These are phyloP conservation scores for Salminus brasiliensis DNA, from an alignment of 2,113 vertebrate genomes.

Conservation along the genomic window DNA sequence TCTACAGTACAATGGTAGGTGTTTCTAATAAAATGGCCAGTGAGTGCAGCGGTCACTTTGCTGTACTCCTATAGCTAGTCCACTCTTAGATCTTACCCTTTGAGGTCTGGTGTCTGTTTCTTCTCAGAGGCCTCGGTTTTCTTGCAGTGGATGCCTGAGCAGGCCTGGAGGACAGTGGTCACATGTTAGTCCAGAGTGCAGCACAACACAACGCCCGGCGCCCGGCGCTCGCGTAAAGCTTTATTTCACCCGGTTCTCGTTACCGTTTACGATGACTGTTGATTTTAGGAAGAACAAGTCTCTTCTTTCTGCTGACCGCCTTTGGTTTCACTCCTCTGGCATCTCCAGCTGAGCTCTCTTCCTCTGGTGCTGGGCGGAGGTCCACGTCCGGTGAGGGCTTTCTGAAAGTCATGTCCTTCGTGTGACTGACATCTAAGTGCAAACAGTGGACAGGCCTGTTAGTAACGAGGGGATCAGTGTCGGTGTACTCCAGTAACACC, in stretches of 20 bases:
- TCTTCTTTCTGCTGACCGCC: constrained; percentile 15
- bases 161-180: neutral
- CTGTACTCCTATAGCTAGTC: too few species aligned
- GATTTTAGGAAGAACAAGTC: constrained; percentile 53
- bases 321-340: neutral
- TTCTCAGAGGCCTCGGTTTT: neutral
- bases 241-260: neutral
- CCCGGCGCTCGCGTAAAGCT: neutral
- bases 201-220: too few species aligned
- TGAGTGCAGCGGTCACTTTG: too few species aligned
- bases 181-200: neutral
- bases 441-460: neutral
- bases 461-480: neutral
- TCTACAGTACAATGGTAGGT: too few species aligned
- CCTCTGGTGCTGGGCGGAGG: constrained; percentile 20
- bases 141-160: neutral
- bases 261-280: constrained; percentile 41
- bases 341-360: neutral
- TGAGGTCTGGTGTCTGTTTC: neutral
- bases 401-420: neutral
- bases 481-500: neutral
- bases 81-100: neutral
- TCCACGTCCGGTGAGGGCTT: neutral
- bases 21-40: too few species aligned
- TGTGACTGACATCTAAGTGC: neutral